Conservation (phyloP, 2,888 invertebrate species). For the Acanthosepion esculentum region DNA sequence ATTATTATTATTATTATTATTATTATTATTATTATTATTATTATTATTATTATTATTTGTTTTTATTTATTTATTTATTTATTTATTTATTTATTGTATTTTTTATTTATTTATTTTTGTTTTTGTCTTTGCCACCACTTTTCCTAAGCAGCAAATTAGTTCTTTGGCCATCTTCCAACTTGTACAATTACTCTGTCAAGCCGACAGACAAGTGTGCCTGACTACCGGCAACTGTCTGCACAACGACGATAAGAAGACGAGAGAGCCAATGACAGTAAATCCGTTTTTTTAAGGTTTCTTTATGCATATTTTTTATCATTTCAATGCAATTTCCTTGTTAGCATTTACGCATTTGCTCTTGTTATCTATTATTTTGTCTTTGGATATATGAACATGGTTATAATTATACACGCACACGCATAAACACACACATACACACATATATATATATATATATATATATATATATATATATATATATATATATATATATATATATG, state of each 20-base stretch:
- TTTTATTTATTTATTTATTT: not conserved
- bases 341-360: too few relatives aligned
- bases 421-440: not conserved
- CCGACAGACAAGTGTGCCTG: constrained; percentile 33
- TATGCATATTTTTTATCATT: not conserved
- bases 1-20: not conserved
- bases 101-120: not conserved
- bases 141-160: constrained; percentile 33
- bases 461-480: not conserved
- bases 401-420: too few relatives aligned
- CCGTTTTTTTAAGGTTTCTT: not conserved
- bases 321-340: too few relatives aligned
- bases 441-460: not conserved
- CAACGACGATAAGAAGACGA: not conserved
- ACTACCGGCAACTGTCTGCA: not conserved
- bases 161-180: not conserved
- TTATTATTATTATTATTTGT: not conserved
- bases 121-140: not conserved
- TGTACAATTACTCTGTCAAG: constrained; percentile 33
- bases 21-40: not conserved
- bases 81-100: not conserved
- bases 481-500: not conserved
- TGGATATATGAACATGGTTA: too few relatives aligned
- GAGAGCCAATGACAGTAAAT: constrained; percentile 24
- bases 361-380: too few relatives aligned